A percentile compares a stretch with the other conserved stretches of the same genome.
These are phyloP conservation scores for Mormoops blainvillei DNA, from an alignment of 2,113 vertebrate species.

Conservation along the genomic window DNA sequence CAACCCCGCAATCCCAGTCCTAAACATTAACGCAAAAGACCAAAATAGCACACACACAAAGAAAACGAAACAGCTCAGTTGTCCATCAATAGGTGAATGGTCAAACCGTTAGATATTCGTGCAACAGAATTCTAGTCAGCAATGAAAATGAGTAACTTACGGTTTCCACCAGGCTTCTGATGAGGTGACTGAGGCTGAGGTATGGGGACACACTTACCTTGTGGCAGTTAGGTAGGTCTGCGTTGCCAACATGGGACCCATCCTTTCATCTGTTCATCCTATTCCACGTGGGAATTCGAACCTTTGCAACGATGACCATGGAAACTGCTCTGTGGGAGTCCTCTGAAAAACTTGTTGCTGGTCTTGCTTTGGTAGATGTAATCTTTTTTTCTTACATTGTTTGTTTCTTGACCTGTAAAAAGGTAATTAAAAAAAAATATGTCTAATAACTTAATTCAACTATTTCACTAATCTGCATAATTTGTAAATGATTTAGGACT, in stretches of 20 bases:
- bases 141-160: not conserved
- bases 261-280: not conserved
- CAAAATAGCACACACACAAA: not conserved
- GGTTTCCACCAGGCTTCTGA: not conserved
- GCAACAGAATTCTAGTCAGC: not conserved
- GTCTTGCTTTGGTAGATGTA: not conserved
- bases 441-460: not conserved
- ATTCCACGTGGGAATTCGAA: not conserved
- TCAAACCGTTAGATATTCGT: not conserved
- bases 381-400: not conserved
- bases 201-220: not conserved
- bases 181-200: not conserved
- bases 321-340: not conserved
- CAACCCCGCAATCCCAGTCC: not conserved
- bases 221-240: not conserved
- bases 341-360: not conserved
- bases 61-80: not conserved
- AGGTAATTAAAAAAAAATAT: not conserved
- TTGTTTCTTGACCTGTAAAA: not conserved
- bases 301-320: not conserved
- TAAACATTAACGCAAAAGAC: not conserved
- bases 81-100: not conserved
- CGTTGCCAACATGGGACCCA: too few species aligned
- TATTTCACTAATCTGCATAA: not conserved
- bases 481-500: not conserved